A percentile compares a stretch with the other conserved stretches of the same genome.
phyloP scores from a whole-genome alignment of 2,888 invertebrate species.

The Trissonchulus sp. region DNA sequence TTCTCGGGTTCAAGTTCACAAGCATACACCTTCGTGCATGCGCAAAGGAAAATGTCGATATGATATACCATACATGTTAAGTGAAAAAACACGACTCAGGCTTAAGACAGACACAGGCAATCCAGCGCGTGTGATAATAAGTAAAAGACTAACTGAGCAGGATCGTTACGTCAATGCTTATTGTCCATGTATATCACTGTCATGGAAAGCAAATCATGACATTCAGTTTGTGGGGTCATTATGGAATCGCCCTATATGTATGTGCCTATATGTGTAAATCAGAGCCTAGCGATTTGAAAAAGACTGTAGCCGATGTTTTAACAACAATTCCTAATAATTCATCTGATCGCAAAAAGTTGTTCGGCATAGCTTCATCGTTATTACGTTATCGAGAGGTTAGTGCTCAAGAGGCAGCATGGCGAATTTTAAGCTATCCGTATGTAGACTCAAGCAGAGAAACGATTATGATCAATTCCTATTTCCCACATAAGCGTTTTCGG shows the following conservation, averaged over 20 bases:
- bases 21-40: not conserved
- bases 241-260: slow-evolving; percentile 14
- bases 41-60: not conserved
- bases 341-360: slow-evolving; percentile 5
- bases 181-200: not conserved
- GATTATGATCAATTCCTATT: not conserved
- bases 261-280: slow-evolving; percentile 18
- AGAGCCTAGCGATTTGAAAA: slow-evolving; percentile 3
- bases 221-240: not conserved
- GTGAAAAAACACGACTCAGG: not conserved
- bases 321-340: not conserved
- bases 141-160: not conserved
- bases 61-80: slow-evolving; percentile 6
- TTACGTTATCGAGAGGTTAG: not conserved
- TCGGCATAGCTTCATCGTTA: not conserved
- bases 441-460: slow-evolving; percentile 8
- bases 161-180: not conserved
- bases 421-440: slow-evolving; percentile 9
- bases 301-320: not conserved
- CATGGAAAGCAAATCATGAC: slow-evolving; percentile 22
- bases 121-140: slow-evolving; percentile 15
- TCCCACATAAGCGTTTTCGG: not conserved
- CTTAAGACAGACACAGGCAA: not conserved
- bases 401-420: slow-evolving; percentile 17
- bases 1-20: slow-evolving; percentile 15